phyloP scores from a whole-genome alignment of 2,888 invertebrate genomes.

The Apamea epomidion region DNA sequence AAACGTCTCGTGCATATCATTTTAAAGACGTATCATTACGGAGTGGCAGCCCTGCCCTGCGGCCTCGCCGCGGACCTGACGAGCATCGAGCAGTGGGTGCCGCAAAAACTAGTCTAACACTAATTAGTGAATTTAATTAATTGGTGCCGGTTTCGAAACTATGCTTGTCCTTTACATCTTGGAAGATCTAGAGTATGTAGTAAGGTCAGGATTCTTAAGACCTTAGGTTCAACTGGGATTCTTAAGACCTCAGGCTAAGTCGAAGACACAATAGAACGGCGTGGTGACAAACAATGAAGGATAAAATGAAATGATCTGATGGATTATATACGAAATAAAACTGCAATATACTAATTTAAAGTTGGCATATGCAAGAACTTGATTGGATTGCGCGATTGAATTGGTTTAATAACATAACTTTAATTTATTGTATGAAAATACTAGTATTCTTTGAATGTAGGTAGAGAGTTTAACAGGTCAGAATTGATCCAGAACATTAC shows the following conservation, averaged over 20 bases:
- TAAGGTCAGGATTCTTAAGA: slow-evolving; percentile 48
- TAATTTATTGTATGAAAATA: not conserved
- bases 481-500: not conserved
- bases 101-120: slow-evolving; percentile 48
- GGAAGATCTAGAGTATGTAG: slow-evolving; percentile 53
- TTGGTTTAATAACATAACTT: not conserved
- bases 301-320: not conserved
- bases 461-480: too few relatives aligned
- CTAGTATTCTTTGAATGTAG: not conserved
- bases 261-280: not conserved
- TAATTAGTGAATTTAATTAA: slow-evolving; percentile 59
- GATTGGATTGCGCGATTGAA: not conserved
- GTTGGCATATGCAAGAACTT: not conserved
- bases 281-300: not conserved
- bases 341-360: not conserved
- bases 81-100: slow-evolving; percentile 27
- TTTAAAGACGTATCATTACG: slow-evolving; percentile 7
- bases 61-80: slow-evolving; percentile 40
- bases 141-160: slow-evolving; percentile 58
- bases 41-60: slow-evolving; percentile 19
- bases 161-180: slow-evolving; percentile 39
- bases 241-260: slow-evolving; percentile 1
- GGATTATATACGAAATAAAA: too few relatives aligned
- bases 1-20: slow-evolving; percentile 2
- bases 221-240: slow-evolving; percentile 10